Percentiles rank a stretch among this genome's conserved stretches.
phyloP scores from a whole-genome alignment of 2,113 vertebrate species.

The Genyomyrus donnyi region DNA sequence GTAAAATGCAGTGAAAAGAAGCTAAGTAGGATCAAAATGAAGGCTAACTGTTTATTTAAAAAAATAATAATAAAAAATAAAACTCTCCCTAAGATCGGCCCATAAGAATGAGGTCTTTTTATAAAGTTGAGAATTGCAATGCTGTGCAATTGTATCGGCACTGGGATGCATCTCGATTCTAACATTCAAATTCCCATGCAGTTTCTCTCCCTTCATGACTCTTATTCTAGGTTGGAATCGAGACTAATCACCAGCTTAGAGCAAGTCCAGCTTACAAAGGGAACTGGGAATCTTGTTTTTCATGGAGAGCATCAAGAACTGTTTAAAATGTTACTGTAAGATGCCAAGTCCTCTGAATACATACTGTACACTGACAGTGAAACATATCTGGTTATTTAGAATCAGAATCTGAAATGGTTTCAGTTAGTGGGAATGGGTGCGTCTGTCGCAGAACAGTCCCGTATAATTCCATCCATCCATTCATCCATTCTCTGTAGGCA shows the following conservation, averaged over 20 bases:
- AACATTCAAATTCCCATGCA: not conserved
- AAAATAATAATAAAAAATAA: not conserved
- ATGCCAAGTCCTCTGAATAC: not conserved
- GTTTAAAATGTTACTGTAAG: not conserved
- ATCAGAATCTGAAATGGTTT: not conserved
- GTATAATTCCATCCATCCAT: not conserved
- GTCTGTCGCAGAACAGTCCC: not conserved
- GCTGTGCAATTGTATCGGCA: not conserved
- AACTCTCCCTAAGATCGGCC: not conserved
- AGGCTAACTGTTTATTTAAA: not conserved
- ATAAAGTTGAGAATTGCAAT: not conserved
- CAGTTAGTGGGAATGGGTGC: not conserved
- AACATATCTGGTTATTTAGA: not conserved
- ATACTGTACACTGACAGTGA: not conserved
- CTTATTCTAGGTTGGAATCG: not conserved
- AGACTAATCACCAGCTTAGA: not conserved
- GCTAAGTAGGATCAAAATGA: not conserved
- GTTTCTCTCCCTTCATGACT: not conserved
- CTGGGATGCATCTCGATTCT: not conserved
- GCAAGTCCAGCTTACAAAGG: not conserved
- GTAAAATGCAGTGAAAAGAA: not conserved
- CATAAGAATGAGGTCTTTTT: not conserved
- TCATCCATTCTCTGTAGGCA: not conserved
- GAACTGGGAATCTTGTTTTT: not conserved
- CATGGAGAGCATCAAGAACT: not conserved